Evolutionary conservation across 37 sponge, comb jelly and placozoan species (phyloP).

Genomic region (Tethya wilhelma): DNA sequence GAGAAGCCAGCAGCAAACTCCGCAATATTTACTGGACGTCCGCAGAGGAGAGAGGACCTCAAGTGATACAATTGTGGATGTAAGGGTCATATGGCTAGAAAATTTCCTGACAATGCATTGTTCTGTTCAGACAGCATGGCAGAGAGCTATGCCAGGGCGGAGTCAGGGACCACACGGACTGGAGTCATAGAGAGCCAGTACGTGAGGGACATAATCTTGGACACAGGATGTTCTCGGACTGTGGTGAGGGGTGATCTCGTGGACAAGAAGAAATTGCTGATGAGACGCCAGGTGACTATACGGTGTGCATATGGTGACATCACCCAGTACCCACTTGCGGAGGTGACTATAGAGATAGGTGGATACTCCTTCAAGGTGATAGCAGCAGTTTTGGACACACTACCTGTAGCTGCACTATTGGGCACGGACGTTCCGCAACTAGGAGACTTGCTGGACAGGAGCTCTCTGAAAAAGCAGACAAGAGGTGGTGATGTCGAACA

Average conservation of each 20-base stretch:
- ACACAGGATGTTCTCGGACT: conserved; percentile 38
- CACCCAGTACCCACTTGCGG: background rate
- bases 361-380: background rate
- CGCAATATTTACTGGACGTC: too few species aligned
- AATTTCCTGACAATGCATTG: conserved; percentile 20
- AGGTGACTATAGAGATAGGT: background rate
- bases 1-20: too few species aligned
- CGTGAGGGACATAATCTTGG: conserved; percentile 12
- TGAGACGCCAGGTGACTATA: too few species aligned
- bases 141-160: too few species aligned
- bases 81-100: conserved; percentile 21
- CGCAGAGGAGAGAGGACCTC: background rate
- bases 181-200: background rate
- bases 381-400: background rate
- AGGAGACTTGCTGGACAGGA: too few species aligned
- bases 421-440: background rate
- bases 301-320: background rate
- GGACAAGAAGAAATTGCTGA: conserved; percentile 7
- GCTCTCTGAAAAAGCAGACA: too few species aligned
- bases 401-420: background rate
- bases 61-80: conserved; percentile 21
- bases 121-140: too few species aligned
- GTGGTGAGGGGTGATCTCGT: conserved; percentile 46
- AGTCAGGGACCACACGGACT: too few species aligned
- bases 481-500: too few species aligned